Evolutionary conservation across 2,113 vertebrate genomes (phyloP).

Genomic region (Xiphorhynchus elegans): DNA sequence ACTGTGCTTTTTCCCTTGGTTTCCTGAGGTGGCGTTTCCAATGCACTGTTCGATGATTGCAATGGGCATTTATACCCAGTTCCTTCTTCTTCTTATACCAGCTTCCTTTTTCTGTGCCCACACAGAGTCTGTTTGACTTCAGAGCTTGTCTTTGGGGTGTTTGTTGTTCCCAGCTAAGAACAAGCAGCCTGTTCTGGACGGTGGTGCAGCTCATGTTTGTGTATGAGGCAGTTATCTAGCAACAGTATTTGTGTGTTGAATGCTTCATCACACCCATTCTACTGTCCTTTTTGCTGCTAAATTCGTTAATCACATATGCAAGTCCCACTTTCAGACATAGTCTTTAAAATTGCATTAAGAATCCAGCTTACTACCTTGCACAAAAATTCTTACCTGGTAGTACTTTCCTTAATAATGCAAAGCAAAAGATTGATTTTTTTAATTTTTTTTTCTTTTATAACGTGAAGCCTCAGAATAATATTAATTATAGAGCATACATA

Average conservation of each 20-base stretch:
- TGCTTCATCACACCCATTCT: not conserved
- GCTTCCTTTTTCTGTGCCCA: not conserved
- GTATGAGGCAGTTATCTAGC: not conserved
- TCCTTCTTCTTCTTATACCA: not conserved
- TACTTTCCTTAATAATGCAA: not conserved
- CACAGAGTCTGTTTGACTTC: not conserved
- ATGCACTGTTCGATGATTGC: not conserved
- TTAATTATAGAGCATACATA: not conserved
- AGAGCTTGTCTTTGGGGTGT: not conserved
- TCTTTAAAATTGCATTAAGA: not conserved
- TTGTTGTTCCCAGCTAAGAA: not conserved
- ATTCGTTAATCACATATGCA: not conserved
- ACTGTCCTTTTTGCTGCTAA: not conserved
- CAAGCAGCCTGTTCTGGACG: not conserved
- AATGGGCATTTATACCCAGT: not conserved
- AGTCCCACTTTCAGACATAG: not conserved
- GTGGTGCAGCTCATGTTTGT: not conserved
- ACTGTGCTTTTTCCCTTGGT: not conserved
- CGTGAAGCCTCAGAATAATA: not conserved
- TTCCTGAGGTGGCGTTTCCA: not conserved
- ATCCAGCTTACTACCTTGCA: not conserved
- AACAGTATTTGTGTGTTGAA: not conserved
- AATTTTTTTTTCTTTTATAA: not conserved
- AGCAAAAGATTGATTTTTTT: not conserved
- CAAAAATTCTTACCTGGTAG: not conserved